A percentile compares a stretch with the other conserved stretches of the same genome.
Conservation (phyloP, 2,113 vertebrate genomes). For the Nothocercus nigrocapillus region DNA sequence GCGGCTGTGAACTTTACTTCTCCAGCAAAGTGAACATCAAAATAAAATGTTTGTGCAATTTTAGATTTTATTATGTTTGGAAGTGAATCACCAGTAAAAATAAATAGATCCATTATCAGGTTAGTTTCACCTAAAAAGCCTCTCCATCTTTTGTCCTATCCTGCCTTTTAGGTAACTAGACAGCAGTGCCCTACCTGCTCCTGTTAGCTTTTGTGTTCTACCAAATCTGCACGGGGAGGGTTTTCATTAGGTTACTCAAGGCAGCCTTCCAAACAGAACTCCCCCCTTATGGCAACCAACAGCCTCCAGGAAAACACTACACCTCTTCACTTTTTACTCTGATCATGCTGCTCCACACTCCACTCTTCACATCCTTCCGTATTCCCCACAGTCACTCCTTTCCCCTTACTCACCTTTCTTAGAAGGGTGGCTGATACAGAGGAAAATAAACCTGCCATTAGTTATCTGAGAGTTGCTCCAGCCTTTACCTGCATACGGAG, state of each 20-base stretch:
- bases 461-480: background rate
- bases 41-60: background rate
- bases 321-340: background rate
- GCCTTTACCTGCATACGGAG: background rate
- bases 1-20: background rate
- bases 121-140: background rate
- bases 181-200: background rate
- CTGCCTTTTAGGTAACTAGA: background rate
- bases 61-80: background rate
- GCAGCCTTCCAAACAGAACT: background rate
- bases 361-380: background rate
- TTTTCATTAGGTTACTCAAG: background rate
- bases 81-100: background rate
- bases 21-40: background rate
- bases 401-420: background rate
- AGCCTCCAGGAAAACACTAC: background rate
- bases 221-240: background rate
- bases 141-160: background rate
- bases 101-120: background rate
- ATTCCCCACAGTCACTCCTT: background rate
- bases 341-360: accelerated
- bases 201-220: background rate
- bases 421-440: background rate
- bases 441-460: background rate
- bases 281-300: background rate